Base-by-base conservation (phyloP, 2,888 invertebrate genomes). In the Dicycla oo region DNA sequence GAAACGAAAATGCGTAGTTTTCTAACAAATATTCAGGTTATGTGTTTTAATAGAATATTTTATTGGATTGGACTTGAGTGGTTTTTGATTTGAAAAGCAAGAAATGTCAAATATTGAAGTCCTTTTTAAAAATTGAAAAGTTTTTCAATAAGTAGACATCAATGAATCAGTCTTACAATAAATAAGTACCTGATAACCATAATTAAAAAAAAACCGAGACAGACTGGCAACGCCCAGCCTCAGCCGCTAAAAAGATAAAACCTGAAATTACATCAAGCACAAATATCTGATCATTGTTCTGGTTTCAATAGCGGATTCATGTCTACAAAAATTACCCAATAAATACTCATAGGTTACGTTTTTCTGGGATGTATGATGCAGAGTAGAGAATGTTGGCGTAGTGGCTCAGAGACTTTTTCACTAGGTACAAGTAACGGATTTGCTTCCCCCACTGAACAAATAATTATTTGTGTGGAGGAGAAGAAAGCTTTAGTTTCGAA, bases 1-100 rank as follows among this genome's bases (percentile, higher is more conserved):
- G 69, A 68, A 80, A 80, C 71, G 71, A 69, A n/a, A 77, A 69
- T 64, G 81, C 75, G 74, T 80, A 70, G 75, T 68, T 68, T 62
- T 65, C 62, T 26, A 63, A 75, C 69, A 63, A 81, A 84, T 65
- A 67, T 80, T 43, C 2, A 54, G 65, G 47, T 68, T 47, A 60
- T 69, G 30, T 68, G 73, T 73, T 78, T 78, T 56, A 43, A 43
- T 56, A 11, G 61, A 57, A 78, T 68, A 43, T 40, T 68, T 30
- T 18, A 63, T 69, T 66, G 7, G 13, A 53, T 49, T 75, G 6
- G 51, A 65, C 10, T 43, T 8, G 65, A 57, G 13, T 65, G 51
- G n/a, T 56, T 62, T 15, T 13, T 30, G 6, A 10, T 1, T 38
- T 13, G 43, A 61, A 20, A 2, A 8, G 20, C 15, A 26, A 51